These are phyloP conservation scores for Polydesmus complanatus DNA, from an alignment of 2,888 invertebrate species.

Conservation along the genomic window DNA sequence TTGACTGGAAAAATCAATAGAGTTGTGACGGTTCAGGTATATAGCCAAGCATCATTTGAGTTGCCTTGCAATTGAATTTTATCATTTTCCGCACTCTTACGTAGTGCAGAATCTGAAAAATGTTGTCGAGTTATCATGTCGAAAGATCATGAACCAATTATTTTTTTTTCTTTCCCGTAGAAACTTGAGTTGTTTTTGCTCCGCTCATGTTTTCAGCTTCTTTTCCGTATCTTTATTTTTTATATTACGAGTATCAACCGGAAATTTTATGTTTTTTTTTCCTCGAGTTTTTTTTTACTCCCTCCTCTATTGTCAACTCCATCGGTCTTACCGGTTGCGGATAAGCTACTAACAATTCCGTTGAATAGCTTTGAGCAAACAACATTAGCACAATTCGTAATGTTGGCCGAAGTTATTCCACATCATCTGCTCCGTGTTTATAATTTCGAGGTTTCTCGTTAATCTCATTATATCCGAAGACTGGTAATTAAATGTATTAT, in stretches of 20 bases:
- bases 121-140: background rate
- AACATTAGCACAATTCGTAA: too few relatives aligned
- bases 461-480: too few relatives aligned
- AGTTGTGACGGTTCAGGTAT: background rate
- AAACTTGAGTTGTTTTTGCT: background rate
- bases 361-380: too few relatives aligned
- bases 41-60: background rate
- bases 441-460: too few relatives aligned
- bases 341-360: too few relatives aligned
- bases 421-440: too few relatives aligned
- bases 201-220: background rate
- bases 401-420: too few relatives aligned
- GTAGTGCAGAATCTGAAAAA: background rate
- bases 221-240: background rate
- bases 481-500: too few relatives aligned
- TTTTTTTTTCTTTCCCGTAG: background rate
- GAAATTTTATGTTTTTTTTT: background rate
- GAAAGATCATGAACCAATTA: background rate
- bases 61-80: background rate
- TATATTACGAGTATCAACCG: background rate
- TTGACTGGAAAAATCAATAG: background rate
- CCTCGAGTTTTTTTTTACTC: background rate
- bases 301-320: background rate
- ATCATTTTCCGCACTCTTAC: background rate
- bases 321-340: too few relatives aligned